Evolutionary conservation across 2,797 vertebrate species (phyloP), one percentile per base, ranked within the genome.

Genomic region (Pachyuromys duprasi): DNA sequence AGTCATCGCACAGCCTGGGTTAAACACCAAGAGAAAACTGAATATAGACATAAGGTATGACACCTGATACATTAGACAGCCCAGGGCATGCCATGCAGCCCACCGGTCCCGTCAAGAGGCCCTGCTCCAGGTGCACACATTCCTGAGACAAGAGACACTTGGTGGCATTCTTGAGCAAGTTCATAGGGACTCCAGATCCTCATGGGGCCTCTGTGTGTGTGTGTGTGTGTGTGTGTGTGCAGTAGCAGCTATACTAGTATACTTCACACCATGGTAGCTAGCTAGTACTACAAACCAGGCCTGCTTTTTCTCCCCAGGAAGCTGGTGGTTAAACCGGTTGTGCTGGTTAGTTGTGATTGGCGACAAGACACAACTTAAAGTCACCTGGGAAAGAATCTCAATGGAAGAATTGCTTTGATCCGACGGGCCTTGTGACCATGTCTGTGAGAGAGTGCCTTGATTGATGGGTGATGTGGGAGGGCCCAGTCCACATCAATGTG

Each of bases 61-160:
- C 28, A 1, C 5, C 2, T 3, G 74, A 63, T 42, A 1, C 9
- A 5, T 0, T 3, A 31, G 33, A 2, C 7, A 72, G 15, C 39
- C 62, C 33, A 33, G 33, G 28, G 11, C 5, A 24, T n/a, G 4
- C 53, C 2, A 1, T 1, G 1, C 42, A 53, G 62, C 36, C 33
- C 9, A 0, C 36, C 24, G 20, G 74, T 45, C 17, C 13, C 36
- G 18, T 5, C 67, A n/a, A 45, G 8, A 20, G 33, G 60, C 26
- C 26, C 0, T 70, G 79, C n/a, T 80, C 90, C 57, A 3, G 22
- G 7, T 53, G 74, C 36, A 86, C 7, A 20, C 33, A 11, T 13
- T 76, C 26, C 62, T 57, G 13, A 80, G 76, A 75, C 36, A 89
- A 84, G 53, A 42, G 53, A 17, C 55, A 36, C 45, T 6, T 11